Evolutionary conservation across 2,888 invertebrate genomes (phyloP), one percentile per base, ranked within the genome.

Genomic region (Diaperis boleti): DNA sequence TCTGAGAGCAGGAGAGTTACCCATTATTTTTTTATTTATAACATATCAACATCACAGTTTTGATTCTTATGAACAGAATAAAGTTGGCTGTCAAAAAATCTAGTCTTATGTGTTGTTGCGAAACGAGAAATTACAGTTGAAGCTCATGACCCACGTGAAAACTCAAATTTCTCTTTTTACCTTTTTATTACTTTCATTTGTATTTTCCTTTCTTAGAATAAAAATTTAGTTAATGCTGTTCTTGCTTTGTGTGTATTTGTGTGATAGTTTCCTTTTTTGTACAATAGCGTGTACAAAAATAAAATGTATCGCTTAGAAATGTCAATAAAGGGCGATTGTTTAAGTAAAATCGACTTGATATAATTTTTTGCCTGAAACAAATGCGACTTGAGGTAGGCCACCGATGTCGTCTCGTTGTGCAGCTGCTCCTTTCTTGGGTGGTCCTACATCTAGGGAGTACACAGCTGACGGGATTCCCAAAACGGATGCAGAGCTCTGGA

Each of bases 261-360:
- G 80, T 81, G 79, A 81, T 81, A 81, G 78, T 83, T 85, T 85
- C 71, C 83, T 84, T 84, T 85, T 86, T 86, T 86, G 85, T 86
- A 86, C 83, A 81, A 85, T 86, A 86, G 84, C 81, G 82, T 85
- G 84, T 85, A 85, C 80, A 77, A 74, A 77, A 75, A 77, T 80
- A 68, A 70, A 66, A 74, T 83, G 82, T 84, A 84, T 83, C 81
- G 83, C 83, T 76, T 73, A 71, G 3, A 63, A 70, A 69, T 69
- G 69, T 69, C 71, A 75, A 72, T 64, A 69, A 68, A 71, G 74
- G 73, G 74, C 45, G 65, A 59, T 60, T 59, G 47, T 63, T 65
- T 67, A 66, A 42, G 14, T 45, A 67, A 73, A 74, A 59, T 76
- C 85, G 68, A 86, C 81, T 70, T 86, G 86, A 70, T 85, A 85